Evolutionary conservation across 2,113 vertebrate species (phyloP), one percentile per base, ranked within the genome.

Genomic region (Rallus limicola): DNA sequence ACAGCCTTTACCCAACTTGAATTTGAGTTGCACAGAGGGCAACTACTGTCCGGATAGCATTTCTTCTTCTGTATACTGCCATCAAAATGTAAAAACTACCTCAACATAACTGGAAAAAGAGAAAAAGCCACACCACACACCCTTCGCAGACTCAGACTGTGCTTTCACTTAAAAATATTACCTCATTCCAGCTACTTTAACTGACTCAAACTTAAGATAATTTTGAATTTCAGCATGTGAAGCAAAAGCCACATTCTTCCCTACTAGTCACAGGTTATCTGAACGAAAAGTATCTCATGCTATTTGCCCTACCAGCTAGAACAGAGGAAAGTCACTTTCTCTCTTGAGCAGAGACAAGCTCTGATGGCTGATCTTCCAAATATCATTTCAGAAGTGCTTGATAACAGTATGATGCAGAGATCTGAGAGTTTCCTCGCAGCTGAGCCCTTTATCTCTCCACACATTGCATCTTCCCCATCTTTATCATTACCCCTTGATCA

Each of bases 81-180:
- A 78, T 56, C 20, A 64, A 67, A 86, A 2, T 2, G 2, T 13
- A 48, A 48, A 65, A 74, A 5, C 2, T 2, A 26, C 24, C 16
- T 59, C 42, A 78, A 44, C 10, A 12, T 23, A 72, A 62, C 10
- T 0, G 1, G 2, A 24, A 26, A 55, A 65, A 59, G 21, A 34
- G 1, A 33, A 60, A 48, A 11, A 64, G 12, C 4, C 50, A 40
- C 34, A 78, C 33, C 6, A 40, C 0, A 0, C 6, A 16, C 5
- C 11, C 1, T 9, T 40, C 50, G 11, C 8, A 65, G 23, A 31
- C 65, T 78, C 72, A 71, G 14, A 33, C 1, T 23, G 6, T 29
- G 31, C 28, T 40, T 92, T 55, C 28, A 52, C 23, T 62, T 33
- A 33, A 64, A n/a, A 71, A 55, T 82, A 36, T 10, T 7, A 2